Base-by-base conservation (phyloP, 2,113 vertebrate species). In the Corythoichthys haematopterus region DNA sequence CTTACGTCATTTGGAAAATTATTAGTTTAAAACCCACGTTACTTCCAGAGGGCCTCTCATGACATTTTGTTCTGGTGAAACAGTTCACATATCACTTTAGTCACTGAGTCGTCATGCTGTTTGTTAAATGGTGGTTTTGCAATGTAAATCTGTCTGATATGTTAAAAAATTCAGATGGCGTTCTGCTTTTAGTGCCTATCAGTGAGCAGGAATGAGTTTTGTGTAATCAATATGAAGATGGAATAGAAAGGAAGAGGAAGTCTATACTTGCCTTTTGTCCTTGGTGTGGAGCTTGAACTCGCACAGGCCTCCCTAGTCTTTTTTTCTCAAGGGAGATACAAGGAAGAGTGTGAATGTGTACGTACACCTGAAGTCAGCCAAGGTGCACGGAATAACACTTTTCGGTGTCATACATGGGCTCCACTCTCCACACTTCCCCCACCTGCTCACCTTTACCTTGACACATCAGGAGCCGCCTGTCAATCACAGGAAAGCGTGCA, bases 281-380 rank as follows among this genome's bases (percentile, higher is more conserved):
- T 88, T 89, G 84, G 74, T 83, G 70, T 74, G 66, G 47, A 69
- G 81, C 79, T 82, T 76, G 78, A 59, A 51, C 85, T 87, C 86
- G 86, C 82, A 77, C 36, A 78, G 82, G 78, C 78, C 35, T 12
- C 12, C 55, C 84, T 75, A 80, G 60, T 66, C 83, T 90, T 87
- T 88, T 90, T 80, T 88, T 83, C 83, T 87, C 71, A 16, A 12
- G 16, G 46, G 16, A 70, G 76, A 72, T 70, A 83, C 80, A 71
- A 84, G 84, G 75, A 72, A 47, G 77, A 80, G 76, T 82, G 80
- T 74, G 80, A 72, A 74, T 43, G 4, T 70, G 63, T 74, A 75
- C 83, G 83, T 84, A 86, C 85, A 88, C 79, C 81, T 85, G 82
- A 83, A 78, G 68, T 74, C 69, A 81, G 79, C 79, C 78, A 71